phyloP scores from a whole-genome alignment of 2,113 vertebrate species.

The Phalacrocorax pelagicus region DNA sequence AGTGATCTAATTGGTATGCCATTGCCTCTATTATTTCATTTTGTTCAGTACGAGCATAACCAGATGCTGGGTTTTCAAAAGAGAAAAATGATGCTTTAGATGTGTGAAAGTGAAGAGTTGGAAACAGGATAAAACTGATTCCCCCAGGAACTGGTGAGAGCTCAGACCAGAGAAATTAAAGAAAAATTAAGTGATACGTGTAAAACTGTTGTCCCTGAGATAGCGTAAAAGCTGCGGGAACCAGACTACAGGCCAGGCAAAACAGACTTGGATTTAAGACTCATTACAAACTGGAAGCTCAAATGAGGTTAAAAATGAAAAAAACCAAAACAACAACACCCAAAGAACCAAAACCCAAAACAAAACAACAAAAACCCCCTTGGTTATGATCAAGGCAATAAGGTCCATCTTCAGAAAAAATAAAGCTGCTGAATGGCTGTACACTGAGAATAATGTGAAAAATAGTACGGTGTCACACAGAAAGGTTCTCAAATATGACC shows the following conservation, averaged over 20 bases:
- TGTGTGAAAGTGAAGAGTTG: background rate
- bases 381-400: background rate
- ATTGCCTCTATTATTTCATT: background rate
- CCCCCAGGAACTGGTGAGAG: background rate
- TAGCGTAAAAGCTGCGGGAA: accelerated
- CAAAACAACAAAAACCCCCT: background rate
- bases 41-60: background rate
- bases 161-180: background rate
- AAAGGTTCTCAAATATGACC: background rate
- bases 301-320: background rate
- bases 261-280: background rate
- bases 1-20: background rate
- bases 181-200: background rate
- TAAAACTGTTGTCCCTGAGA: background rate
- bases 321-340: no score
- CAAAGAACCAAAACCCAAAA: no score
- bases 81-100: background rate
- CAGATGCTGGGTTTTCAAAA: slow-evolving; percentile 17
- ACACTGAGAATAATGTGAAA: background rate
- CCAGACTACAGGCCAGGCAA: background rate
- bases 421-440: background rate
- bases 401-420: background rate
- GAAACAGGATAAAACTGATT: background rate
- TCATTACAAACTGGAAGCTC: background rate
- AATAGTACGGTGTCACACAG: background rate